Evolutionary conservation across 2,888 invertebrate species (phyloP), one percentile per base, ranked within the genome.

Genomic region (Acholoe squamosa): DNA sequence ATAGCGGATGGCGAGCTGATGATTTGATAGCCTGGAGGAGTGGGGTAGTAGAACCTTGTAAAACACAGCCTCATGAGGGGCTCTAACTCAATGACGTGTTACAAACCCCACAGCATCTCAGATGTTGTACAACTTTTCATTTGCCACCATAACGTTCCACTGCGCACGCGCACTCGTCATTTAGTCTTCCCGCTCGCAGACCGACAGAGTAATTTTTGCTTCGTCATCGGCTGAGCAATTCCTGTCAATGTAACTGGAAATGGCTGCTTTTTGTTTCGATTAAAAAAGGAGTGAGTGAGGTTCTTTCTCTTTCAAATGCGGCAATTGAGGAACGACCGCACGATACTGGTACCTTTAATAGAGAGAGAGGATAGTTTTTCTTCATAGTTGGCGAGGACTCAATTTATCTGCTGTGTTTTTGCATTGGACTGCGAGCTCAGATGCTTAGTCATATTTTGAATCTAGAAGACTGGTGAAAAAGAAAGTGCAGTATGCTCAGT

Each of bases 401-500:
- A 71, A 71, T 71, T 71, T 28, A 71, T 71, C 71, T 28, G 71
- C 19, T 19, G 61, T 61, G 71, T 71, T 71, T 71, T 71, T 28
- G 14, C 3, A 28, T 71, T 5, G 28, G n/a, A n/a, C 61, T 19
- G 14, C 25, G 71, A 71, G 16, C 71, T 25, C 71, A 71, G 71
- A 71, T 71, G 71, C 71, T 71, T 71, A 71, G 71, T 71, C 71
- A 71, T 71, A 71, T 71, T 71, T 28, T 71, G 71, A 28, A 28
- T 71, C 71, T 71, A 71, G 71, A 71, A 28, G 28, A 28, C 28
- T 71, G 71, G 3, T 7, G 71, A 61, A n/a, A 61, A 25, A 71
- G 25, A 71, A 71, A 25, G 28, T 28, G 28, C 19, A 71, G 28
- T 71, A 71, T 28, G 71, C 71, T 71, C 71, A 5, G 28, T 28